phyloP scores from a whole-genome alignment of 1,140 invertebrate species.

The Hyles vespertilio region DNA sequence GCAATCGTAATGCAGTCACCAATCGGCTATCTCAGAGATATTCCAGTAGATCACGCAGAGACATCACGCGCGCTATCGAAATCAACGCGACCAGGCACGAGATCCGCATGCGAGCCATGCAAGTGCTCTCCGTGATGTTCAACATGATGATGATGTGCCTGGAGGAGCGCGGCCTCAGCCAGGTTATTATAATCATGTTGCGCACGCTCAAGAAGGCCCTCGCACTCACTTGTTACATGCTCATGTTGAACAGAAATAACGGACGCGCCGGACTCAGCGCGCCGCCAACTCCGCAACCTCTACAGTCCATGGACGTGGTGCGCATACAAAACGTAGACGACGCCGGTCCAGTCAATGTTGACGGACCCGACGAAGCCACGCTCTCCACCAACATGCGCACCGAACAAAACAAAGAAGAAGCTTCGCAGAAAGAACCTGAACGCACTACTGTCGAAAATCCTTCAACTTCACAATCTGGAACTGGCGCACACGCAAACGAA shows the following conservation, averaged over 20 bases:
- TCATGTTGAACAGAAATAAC: conserved; percentile 58
- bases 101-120: conserved; percentile 69
- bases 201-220: conserved; percentile 65
- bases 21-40: conserved; percentile 44
- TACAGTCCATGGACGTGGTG: conserved; percentile 48
- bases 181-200: conserved; percentile 69
- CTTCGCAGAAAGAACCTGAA: background rate
- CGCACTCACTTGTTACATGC: conserved; percentile 65
- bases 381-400: conserved; percentile 7
- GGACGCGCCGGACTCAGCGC: conserved; percentile 30
- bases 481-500: conserved; percentile 3
- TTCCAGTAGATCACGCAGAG: conserved; percentile 43
- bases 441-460: background rate
- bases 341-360: conserved; percentile 53
- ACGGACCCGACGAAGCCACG: conserved; percentile 45
- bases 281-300: conserved; percentile 30
- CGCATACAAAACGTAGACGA: conserved; percentile 58
- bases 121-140: conserved; percentile 70
- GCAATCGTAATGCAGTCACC: conserved; percentile 37
- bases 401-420: background rate
- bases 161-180: conserved; percentile 61
- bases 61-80: conserved; percentile 54
- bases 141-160: conserved; percentile 74
- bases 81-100: conserved; percentile 63
- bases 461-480: conserved; percentile 10